phyloP scores from a whole-genome alignment of 2,113 vertebrate species.

The Plectropomus leopardus region DNA sequence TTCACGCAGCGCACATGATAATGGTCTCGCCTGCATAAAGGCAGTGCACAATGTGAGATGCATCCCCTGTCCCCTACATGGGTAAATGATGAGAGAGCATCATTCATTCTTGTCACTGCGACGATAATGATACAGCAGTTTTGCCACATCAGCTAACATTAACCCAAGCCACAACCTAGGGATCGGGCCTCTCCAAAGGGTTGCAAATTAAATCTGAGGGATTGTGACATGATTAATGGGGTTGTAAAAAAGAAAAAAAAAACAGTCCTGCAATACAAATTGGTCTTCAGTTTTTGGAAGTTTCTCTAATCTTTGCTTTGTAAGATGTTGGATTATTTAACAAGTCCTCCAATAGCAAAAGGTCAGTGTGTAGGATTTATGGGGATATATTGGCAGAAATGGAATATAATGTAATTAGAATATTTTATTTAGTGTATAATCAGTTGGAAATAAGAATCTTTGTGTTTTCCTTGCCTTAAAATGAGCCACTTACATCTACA shows the following conservation, averaged over 20 bases:
- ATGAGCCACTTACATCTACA: too few relatives aligned
- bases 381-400: not conserved
- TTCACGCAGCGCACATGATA: slow-evolving; percentile 32
- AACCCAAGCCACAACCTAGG: not conserved
- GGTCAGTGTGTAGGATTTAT: too few relatives aligned
- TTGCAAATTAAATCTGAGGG: too few relatives aligned
- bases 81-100: slow-evolving; percentile 47
- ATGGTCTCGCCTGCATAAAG: slow-evolving; percentile 35
- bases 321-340: not conserved
- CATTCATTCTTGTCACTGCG: slow-evolving; percentile 36
- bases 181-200: too few relatives aligned
- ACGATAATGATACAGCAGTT: slow-evolving; percentile 5
- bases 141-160: slow-evolving; percentile 11
- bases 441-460: too few relatives aligned
- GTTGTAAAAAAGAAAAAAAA: too few relatives aligned
- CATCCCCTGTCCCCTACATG: slow-evolving; percentile 1
- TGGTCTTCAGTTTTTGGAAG: not conserved
- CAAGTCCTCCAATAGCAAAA: not conserved
- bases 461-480: too few relatives aligned
- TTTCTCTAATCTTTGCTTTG: not conserved
- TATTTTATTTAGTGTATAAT: too few relatives aligned
- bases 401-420: too few relatives aligned
- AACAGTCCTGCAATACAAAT: too few relatives aligned
- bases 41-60: slow-evolving; percentile 7
- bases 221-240: too few relatives aligned